phyloP scores from a whole-genome alignment of 2,888 invertebrate species.

The Eledona agricola region DNA sequence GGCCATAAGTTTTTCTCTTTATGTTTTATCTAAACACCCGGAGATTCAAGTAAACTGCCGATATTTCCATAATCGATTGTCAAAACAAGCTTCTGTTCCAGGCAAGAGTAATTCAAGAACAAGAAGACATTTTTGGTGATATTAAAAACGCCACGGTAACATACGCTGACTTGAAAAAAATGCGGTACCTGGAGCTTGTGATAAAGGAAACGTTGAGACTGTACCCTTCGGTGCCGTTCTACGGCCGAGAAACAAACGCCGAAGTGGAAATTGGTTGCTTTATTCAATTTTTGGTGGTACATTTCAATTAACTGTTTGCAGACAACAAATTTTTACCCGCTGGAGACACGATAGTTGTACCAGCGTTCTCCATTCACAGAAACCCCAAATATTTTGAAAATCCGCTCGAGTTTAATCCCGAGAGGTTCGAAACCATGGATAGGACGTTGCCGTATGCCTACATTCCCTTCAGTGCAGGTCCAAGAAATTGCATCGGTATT shows the following conservation, averaged over 20 bases:
- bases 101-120: constrained; percentile 59
- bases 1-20: constrained; percentile 58
- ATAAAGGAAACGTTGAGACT: constrained; percentile 66
- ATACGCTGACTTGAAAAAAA: constrained; percentile 61
- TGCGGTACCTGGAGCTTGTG: constrained; percentile 67
- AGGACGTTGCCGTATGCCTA: constrained; percentile 64
- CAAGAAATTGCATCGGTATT: constrained; percentile 68
- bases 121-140: constrained; percentile 55
- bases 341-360: constrained; percentile 60
- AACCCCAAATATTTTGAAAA: constrained; percentile 64
- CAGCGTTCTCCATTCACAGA: constrained; percentile 64
- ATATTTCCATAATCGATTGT: too few relatives aligned
- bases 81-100: too few relatives aligned
- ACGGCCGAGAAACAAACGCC: constrained; percentile 60
- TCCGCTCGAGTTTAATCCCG: constrained; percentile 65
- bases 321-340: constrained; percentile 51
- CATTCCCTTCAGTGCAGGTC: constrained; percentile 70
- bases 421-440: constrained; percentile 62
- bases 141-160: constrained; percentile 43
- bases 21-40: constrained; percentile 55
- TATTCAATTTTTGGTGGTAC: background rate
- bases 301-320: constrained; percentile 5
- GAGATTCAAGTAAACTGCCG: constrained; percentile 46
- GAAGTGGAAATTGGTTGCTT: constrained; percentile 55
- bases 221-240: constrained; percentile 66